Conservation (phyloP, 2,888 invertebrate genomes). For the Mesochorus sp. region DNA sequence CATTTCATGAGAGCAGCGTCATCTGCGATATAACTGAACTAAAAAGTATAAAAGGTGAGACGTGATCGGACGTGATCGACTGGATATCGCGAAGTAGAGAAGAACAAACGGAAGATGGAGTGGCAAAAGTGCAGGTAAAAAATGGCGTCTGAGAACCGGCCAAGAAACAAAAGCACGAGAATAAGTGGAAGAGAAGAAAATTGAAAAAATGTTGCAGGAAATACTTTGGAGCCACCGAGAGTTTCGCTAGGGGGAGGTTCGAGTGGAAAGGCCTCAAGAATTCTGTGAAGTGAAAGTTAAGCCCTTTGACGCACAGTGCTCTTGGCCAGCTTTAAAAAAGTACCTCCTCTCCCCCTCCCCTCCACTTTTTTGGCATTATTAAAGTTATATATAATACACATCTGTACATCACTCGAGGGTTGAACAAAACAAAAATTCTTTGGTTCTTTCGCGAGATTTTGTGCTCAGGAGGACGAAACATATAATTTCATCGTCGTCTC, state of each 20-base stretch:
- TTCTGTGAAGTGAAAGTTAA: slow-evolving; percentile 56
- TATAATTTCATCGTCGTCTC: slow-evolving; percentile 45
- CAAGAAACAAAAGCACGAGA: neutral
- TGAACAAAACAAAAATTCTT: neutral
- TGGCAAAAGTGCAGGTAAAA: slow-evolving; percentile 3
- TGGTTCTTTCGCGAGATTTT: slow-evolving; percentile 9
- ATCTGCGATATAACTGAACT: neutral
- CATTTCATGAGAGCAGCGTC: neutral
- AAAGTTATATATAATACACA: slow-evolving; percentile 69
- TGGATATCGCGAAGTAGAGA: neutral
- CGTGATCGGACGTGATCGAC: slow-evolving; percentile 30
- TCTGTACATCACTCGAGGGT: slow-evolving; percentile 59
- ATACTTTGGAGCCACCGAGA: slow-evolving; percentile 13
- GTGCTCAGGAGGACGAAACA: slow-evolving; percentile 11
- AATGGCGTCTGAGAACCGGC: neutral
- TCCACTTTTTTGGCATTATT: slow-evolving; percentile 73
- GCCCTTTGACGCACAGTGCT: slow-evolving; percentile 55
- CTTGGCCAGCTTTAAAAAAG: slow-evolving; percentile 39
- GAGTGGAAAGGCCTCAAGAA: slow-evolving; percentile 54
- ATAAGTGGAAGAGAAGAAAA: slow-evolving; percentile 11
- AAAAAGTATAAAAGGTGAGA: slow-evolving; percentile 15
- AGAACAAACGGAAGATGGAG: slow-evolving; percentile 1
- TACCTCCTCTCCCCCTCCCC: neutral
- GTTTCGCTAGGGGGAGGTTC: slow-evolving; percentile 13
- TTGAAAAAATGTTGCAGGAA: slow-evolving; percentile 28